These are phyloP conservation scores for Falco columbarius DNA, from an alignment of 2,797 vertebrate species.

Conservation along the genomic window DNA sequence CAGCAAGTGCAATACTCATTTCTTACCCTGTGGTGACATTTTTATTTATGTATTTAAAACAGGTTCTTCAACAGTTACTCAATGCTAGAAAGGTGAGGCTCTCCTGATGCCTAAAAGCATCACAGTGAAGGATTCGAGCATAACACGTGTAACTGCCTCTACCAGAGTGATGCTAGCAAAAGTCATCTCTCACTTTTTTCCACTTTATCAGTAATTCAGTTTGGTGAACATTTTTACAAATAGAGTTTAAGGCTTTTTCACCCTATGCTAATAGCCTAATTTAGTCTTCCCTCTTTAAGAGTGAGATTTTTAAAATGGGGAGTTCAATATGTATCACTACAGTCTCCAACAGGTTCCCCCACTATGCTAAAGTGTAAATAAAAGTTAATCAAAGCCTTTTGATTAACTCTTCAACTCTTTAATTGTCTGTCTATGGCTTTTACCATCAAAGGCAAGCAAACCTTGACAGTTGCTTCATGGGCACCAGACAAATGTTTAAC, in stretches of 20 bases:
- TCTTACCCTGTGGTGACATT: constrained; percentile 46
- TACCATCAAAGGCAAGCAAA: constrained; percentile 23
- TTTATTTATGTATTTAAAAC: constrained; percentile 35
- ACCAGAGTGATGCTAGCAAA: background rate
- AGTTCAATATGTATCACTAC: background rate
- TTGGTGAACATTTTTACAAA: background rate
- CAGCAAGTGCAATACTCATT: constrained; percentile 45
- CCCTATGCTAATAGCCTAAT: background rate
- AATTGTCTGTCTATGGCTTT: constrained; percentile 29
- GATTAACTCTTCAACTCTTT: constrained; percentile 17
- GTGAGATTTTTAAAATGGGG: background rate
- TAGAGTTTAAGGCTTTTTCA: background rate
- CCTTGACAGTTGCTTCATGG: background rate
- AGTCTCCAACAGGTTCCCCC: background rate
- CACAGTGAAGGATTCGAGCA: fast-evolving
- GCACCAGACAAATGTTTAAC: constrained; percentile 56
- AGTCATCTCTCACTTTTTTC: background rate
- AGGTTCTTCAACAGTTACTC: constrained; percentile 22
- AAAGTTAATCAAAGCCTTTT: background rate
- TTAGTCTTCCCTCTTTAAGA: background rate
- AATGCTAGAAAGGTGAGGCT: constrained; percentile 5
- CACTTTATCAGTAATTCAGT: background rate
- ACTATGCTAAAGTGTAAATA: background rate
- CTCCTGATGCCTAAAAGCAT: background rate
- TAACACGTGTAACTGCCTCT: background rate